These are phyloP conservation scores for Copidosoma aretas DNA, from an alignment of 2,888 invertebrate species.

Conservation along the genomic window DNA sequence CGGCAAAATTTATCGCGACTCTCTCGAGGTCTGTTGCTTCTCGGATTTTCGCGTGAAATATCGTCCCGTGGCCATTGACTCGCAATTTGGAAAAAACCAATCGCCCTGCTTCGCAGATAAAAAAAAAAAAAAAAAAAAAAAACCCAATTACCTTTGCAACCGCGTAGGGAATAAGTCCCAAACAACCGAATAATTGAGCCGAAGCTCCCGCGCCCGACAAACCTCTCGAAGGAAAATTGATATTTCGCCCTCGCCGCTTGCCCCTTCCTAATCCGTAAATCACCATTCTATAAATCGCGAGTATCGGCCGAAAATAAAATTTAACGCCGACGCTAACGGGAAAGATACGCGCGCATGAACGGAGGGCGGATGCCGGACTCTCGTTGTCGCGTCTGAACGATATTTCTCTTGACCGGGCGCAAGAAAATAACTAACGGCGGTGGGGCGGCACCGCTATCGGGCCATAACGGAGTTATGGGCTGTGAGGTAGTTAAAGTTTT, in stretches of 20 bases:
- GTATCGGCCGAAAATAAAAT: conserved; percentile 31
- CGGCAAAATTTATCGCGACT: no score
- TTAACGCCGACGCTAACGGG: conserved; percentile 26
- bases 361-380: conserved; percentile 2
- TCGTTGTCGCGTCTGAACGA: conserved; percentile 50
- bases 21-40: no score
- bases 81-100: no score
- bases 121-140: no score
- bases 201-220: not conserved
- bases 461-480: conserved; percentile 59
- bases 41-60: no score
- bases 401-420: conserved; percentile 55
- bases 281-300: conserved; percentile 17
- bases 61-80: no score
- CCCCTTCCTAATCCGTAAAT: conserved; percentile 2
- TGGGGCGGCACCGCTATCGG: conserved; percentile 44
- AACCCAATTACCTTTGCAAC: no score
- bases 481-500: conserved; percentile 60
- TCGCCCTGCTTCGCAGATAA: no score
- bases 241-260: not conserved
- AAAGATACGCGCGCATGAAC: conserved; percentile 19
- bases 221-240: not conserved
- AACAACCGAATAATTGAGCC: conserved; percentile 4
- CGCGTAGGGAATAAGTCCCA: no score
- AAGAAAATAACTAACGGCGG: conserved; percentile 57